Evolutionary conservation across 2,797 vertebrate genomes (phyloP).

Genomic region (Tolypeutes matacus): DNA sequence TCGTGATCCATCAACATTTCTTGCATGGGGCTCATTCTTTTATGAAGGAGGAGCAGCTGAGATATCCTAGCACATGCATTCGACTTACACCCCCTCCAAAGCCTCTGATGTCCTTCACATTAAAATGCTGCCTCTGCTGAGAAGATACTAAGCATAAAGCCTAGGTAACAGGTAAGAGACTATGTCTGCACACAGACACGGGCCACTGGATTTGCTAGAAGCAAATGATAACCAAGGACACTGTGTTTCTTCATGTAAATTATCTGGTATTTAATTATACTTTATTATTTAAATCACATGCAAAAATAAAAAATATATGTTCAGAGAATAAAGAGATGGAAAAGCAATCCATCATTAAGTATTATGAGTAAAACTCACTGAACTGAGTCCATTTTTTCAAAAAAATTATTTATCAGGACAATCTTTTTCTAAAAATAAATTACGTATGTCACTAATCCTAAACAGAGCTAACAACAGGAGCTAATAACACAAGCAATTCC

Average conservation of each 20-base stretch:
- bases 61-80: not conserved
- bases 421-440: conserved; percentile 37
- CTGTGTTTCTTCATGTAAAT: not conserved
- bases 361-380: not conserved
- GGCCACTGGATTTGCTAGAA: not conserved
- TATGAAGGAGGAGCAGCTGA: not conserved
- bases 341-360: not conserved
- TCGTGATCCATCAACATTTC: not conserved
- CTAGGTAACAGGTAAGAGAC: not conserved
- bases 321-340: conserved; percentile 7
- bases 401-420: conserved; percentile 1
- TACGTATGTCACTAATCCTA: not conserved
- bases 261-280: not conserved
- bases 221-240: not conserved
- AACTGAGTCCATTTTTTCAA: not conserved
- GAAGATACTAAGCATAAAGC: not conserved
- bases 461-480: conserved; percentile 24
- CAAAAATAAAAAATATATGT: not conserved
- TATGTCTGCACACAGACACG: not conserved
- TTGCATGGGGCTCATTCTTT: not conserved
- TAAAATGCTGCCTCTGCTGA: not conserved
- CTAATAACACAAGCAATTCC: not conserved
- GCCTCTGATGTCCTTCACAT: not conserved
- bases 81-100: not conserved
- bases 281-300: not conserved